Evolutionary conservation across 2,888 invertebrate species (phyloP).

Genomic region (Tenthredo distinguenda): DNA sequence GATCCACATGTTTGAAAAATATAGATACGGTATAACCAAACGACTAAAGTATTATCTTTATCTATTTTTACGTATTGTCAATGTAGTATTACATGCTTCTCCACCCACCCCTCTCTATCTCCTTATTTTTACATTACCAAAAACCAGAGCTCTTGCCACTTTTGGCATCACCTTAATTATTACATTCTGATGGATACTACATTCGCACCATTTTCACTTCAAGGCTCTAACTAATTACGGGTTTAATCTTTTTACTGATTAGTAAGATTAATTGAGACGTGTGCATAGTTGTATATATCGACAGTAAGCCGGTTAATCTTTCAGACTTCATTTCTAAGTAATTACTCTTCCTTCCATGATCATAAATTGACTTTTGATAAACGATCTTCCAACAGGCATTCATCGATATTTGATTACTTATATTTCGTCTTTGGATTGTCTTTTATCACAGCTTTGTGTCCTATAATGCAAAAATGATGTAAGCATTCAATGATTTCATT

Average conservation of each 20-base stretch:
- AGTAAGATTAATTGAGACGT: not conserved
- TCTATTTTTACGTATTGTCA: slow-evolving; percentile 35
- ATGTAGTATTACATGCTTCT: not conserved
- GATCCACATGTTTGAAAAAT: slow-evolving; percentile 29
- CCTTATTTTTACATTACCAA: slow-evolving; percentile 23
- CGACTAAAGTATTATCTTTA: slow-evolving; percentile 25
- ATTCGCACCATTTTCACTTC: not conserved
- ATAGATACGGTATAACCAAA: slow-evolving; percentile 31
- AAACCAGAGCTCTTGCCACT: not conserved
- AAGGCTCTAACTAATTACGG: not conserved
- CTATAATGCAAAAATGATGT: not conserved
- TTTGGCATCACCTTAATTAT: not conserved
- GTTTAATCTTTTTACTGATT: not conserved
- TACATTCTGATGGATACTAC: not conserved
- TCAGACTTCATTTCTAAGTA: not conserved
- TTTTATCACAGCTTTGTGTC: not conserved
- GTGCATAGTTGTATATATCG: not conserved
- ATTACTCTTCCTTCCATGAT: not conserved
- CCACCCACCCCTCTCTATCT: not conserved
- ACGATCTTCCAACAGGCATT: not conserved
- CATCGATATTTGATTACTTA: not conserved
- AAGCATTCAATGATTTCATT: not conserved
- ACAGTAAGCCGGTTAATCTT: not conserved
- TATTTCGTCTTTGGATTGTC: not conserved
- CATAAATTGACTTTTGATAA: not conserved